Percentiles rank a stretch among this genome's conserved stretches.
These are phyloP conservation scores for Seriola rivoliana DNA, from an alignment of 2,113 vertebrate species.

Conservation along the genomic window DNA sequence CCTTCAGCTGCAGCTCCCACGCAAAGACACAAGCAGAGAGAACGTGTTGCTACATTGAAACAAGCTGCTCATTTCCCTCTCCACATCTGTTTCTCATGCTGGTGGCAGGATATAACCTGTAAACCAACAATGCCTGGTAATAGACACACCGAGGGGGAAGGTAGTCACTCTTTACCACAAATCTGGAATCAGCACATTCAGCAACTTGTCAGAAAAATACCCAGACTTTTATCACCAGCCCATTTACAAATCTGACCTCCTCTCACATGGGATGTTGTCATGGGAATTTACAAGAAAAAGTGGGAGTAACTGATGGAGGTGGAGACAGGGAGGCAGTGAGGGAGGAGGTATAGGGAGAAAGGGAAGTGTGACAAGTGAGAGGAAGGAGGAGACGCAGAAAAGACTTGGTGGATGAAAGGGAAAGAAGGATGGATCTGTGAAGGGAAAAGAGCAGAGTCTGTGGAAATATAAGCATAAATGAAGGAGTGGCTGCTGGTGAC, in stretches of 20 bases:
- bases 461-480: constrained; percentile 51
- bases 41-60: constrained; percentile 55
- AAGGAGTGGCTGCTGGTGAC: constrained; percentile 47
- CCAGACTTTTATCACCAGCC: constrained; percentile 38
- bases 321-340: constrained; percentile 13
- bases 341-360: constrained; percentile 3
- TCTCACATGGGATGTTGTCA: constrained; percentile 37
- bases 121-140: constrained; percentile 69
- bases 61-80: constrained; percentile 65
- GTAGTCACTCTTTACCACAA: constrained; percentile 53
- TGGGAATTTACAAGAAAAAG: constrained; percentile 56
- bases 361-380: constrained; percentile 45
- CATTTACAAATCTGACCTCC: constrained; percentile 12
- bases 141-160: constrained; percentile 36
- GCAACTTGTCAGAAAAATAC: constrained; percentile 37
- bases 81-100: constrained; percentile 83
- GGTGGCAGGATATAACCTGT: constrained; percentile 76
- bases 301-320: constrained; percentile 48
- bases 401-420: constrained; percentile 4
- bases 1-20: constrained; percentile 49
- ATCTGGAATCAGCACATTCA: constrained; percentile 56
- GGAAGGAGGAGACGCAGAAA: constrained; percentile 23
- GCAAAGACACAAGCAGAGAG: constrained; percentile 40
- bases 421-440: constrained; percentile 35
- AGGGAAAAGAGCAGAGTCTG: constrained; percentile 28